Evolutionary conservation across 2,888 invertebrate species (phyloP).

Genomic region (Phlogophora meticulosa): DNA sequence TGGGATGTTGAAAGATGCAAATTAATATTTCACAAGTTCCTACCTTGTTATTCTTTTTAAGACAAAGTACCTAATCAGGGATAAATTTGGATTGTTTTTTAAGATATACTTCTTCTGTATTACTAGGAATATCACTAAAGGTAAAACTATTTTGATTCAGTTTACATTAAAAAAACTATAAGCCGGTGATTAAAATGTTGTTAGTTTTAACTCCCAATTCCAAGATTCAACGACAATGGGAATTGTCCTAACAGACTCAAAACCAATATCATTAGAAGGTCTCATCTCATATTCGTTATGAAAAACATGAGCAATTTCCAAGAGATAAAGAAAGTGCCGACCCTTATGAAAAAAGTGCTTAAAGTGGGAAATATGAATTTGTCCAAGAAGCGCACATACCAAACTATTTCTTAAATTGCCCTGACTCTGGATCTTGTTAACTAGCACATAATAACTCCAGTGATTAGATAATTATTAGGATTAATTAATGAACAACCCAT

Average conservation of each 20-base stretch:
- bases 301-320: background rate
- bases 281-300: no score
- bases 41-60: no score
- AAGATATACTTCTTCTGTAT: no score
- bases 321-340: background rate
- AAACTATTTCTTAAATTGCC: conserved; percentile 4
- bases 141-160: no score
- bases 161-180: no score
- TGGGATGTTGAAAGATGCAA: background rate
- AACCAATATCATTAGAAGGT: background rate
- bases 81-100: no score
- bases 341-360: background rate
- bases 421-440: conserved; percentile 25
- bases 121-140: no score
- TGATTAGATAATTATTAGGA: conserved; percentile 65
- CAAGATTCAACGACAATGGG: background rate
- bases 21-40: no score
- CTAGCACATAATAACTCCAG: conserved; percentile 30
- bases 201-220: background rate
- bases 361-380: background rate
- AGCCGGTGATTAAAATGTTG: background rate
- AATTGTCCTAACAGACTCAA: background rate
- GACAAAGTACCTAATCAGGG: no score
- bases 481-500: conserved; percentile 77
- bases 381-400: background rate